Conservation (phyloP, 2,888 invertebrate genomes). For the Tortrix viridana region DNA sequence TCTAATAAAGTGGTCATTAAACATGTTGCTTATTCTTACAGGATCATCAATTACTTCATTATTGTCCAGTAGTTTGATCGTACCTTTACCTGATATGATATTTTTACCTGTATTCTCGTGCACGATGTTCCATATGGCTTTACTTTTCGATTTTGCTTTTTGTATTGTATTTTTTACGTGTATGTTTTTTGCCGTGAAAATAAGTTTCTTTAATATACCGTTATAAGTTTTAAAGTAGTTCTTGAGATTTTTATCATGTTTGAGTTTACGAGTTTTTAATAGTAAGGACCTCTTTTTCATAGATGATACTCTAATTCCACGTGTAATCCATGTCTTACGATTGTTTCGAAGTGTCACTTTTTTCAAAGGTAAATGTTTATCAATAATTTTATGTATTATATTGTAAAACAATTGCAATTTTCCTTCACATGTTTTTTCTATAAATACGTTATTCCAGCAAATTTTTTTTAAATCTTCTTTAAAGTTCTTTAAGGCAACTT, state of each 20-base stretch:
- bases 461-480: neutral
- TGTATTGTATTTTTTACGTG: constrained; percentile 13
- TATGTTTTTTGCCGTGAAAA: constrained; percentile 13
- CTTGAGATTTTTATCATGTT: neutral
- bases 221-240: constrained; percentile 14
- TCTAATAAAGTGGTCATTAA: constrained; percentile 18
- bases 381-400: neutral
- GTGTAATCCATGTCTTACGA: constrained; percentile 18
- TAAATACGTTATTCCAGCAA: neutral
- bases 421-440: neutral
- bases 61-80: constrained; percentile 6
- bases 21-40: constrained; percentile 16
- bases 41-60: constrained; percentile 5
- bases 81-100: neutral
- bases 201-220: constrained; percentile 1
- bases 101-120: constrained; percentile 18
- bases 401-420: neutral
- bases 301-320: constrained; percentile 18
- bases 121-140: constrained; percentile 18
- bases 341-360: neutral
- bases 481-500: neutral
- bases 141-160: constrained; percentile 19
- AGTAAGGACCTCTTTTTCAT: constrained; percentile 5
- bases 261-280: neutral
- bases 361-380: neutral